Percentiles rank a stretch among this genome's conserved stretches.
phyloP scores from a whole-genome alignment of 1,140 invertebrate genomes.

The Protaetia brevitarsis region DNA sequence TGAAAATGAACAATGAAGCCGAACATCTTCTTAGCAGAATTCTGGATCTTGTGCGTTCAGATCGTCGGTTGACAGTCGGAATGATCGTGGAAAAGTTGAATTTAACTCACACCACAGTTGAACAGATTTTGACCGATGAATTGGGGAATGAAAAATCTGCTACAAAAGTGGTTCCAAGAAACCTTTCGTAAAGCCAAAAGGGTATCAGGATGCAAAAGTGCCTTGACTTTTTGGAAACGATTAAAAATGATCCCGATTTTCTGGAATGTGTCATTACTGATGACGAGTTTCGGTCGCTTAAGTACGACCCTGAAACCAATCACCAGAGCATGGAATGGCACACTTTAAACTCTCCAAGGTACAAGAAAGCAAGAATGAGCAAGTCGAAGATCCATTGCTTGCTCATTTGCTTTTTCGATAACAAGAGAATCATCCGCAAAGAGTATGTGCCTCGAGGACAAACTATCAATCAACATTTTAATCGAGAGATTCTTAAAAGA shows the following conservation, averaged over 20 bases:
- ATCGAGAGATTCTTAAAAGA: constrained; percentile 35
- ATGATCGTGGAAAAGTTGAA: constrained; percentile 22
- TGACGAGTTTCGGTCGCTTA: constrained; percentile 39
- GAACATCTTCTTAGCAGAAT: constrained; percentile 24
- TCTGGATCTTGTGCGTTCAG: constrained; percentile 24
- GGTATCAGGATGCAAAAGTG: constrained; percentile 26
- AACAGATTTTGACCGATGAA: constrained; percentile 34
- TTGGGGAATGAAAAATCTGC: constrained; percentile 28
- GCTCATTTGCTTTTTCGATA: constrained; percentile 29
- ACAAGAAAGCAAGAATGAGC: constrained; percentile 34
- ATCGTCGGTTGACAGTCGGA: constrained; percentile 22
- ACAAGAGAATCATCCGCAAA: constrained; percentile 34
- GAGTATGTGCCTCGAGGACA: constrained; percentile 41
- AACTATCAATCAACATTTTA: constrained; percentile 39
- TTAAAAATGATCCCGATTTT: constrained; percentile 27
- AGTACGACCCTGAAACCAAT: constrained; percentile 42
- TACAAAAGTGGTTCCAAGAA: constrained; percentile 19
- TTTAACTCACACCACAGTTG: constrained; percentile 26
- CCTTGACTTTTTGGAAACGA: constrained; percentile 26
- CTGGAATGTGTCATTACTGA: constrained; percentile 33
- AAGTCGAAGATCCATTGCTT: constrained; percentile 30
- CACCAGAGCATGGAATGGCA: constrained; percentile 34
- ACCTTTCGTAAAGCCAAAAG: constrained; percentile 28
- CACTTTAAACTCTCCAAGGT: constrained; percentile 30
- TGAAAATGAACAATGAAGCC: constrained; percentile 27